phyloP scores from a whole-genome alignment of 2,888 invertebrate species.

The Volucella inflata region DNA sequence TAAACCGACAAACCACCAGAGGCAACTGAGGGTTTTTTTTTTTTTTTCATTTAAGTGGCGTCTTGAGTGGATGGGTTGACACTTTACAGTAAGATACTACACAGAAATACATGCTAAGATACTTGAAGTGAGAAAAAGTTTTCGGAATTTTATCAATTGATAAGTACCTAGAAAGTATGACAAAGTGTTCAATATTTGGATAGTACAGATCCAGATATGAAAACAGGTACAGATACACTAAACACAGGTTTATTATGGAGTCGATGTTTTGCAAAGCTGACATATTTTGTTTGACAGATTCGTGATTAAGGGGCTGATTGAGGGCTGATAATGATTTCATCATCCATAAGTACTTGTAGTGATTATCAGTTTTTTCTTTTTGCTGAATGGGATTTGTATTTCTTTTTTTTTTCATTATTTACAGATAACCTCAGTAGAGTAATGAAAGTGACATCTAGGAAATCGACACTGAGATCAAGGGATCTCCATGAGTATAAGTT shows the following conservation, averaged over 20 bases:
- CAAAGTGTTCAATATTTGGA: no score
- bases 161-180: neutral
- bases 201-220: neutral
- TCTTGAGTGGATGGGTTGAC: neutral
- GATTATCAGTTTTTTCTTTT: slow-evolving; percentile 34
- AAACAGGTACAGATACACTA: neutral
- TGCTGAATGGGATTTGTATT: neutral
- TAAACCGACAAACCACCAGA: slow-evolving; percentile 9
- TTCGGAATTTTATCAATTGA: neutral
- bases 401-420: neutral
- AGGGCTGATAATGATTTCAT: slow-evolving; percentile 32
- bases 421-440: slow-evolving; percentile 43
- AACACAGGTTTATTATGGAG: neutral
- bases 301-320: neutral
- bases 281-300: neutral
- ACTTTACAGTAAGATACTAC: neutral
- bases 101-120: neutral
- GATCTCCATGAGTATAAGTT: neutral
- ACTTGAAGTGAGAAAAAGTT: slow-evolving; percentile 28
- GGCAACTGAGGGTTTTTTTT: neutral
- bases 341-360: slow-evolving; percentile 22
- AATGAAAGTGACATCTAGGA: slow-evolving; percentile 26
- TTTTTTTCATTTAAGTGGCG: slow-evolving; percentile 31
- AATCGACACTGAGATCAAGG: slow-evolving; percentile 12
- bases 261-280: neutral